Base-by-base conservation (phyloP, 2,888 invertebrate genomes). In the Apamea sordens region DNA sequence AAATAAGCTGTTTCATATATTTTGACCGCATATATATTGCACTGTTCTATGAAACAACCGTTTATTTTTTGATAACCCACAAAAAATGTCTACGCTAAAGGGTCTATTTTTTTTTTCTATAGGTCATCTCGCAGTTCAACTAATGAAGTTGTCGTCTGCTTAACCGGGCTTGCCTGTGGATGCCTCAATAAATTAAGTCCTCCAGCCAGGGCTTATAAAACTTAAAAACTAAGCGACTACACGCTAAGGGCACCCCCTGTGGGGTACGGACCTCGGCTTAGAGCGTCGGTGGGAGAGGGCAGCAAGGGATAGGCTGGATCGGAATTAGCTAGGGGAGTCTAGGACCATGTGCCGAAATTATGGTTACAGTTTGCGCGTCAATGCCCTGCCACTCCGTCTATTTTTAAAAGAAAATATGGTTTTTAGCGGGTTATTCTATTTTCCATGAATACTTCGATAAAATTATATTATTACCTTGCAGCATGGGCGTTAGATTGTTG, bases 401-500 rank as follows among this genome's bases (percentile, higher is more conserved):
- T 44, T 28, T 68, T 21, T 3, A 24, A 69, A 32, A 50, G 13
- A 13, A 28, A 69, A 21, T 2, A 4, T 47, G 7, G 28, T 13
- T 69, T 28, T 28, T 47, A 21, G 1, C 28, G 28, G 7, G 21
- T 11, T 68, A 21, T 44, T 68, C 44, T 68, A 68, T 44, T 21
- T 18, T 63, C 18, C 21, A 63, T 32, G 10, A 63, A 63, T 28
- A 61, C 32, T 32, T 63, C 21, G 18, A 32, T 32, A 64, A 70
- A 36, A 70, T 36, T 2, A 32, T 71, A 63, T n/a, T n/a, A 59
- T 79, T 10, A 7, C 80, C 53, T 13, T 77, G 47, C 44, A 89
- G n/a, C 77, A 90, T 63, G 0, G 86, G 83, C 6, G 68, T 59
- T 10, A 89, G 21, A 1, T 32, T 76, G 0, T 71, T 15, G 2